These are phyloP conservation scores for Gryllus bimaculatus DNA, from an alignment of 1,140 invertebrate species.

Conservation along the genomic window DNA sequence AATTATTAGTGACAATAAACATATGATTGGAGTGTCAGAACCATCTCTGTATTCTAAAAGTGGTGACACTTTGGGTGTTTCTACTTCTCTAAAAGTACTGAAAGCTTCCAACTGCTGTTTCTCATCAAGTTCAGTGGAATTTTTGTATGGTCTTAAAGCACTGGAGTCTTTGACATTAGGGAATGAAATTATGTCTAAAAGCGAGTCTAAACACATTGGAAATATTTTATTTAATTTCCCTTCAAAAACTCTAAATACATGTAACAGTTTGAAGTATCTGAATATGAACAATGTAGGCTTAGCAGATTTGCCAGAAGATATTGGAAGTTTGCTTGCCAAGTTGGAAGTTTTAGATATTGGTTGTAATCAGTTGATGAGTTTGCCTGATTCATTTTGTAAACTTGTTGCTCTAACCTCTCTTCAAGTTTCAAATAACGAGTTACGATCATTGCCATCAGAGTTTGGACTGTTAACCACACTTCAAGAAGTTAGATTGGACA, in stretches of 20 bases:
- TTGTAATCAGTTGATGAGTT: background rate
- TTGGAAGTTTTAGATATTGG: background rate
- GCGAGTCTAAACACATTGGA: background rate
- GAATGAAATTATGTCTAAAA: background rate
- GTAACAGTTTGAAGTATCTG: background rate
- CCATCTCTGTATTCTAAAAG: background rate
- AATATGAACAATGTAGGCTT: background rate
- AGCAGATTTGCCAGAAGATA: background rate
- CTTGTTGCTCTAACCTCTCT: background rate
- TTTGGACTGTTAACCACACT: background rate
- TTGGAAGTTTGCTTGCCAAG: background rate
- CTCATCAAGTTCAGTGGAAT: background rate
- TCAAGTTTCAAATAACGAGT: background rate
- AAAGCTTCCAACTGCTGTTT: background rate
- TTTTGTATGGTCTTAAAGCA: background rate
- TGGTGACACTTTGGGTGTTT: background rate
- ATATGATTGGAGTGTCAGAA: background rate
- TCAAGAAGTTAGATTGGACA: background rate
- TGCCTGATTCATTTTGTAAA: background rate
- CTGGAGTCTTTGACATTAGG: background rate
- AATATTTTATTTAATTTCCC: background rate
- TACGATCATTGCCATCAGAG: background rate
- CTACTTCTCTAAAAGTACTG: background rate
- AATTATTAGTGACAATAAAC: background rate
- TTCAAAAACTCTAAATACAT: background rate